A percentile compares a stretch with the other conserved stretches of the same genome.
Conservation (phyloP, 2,888 invertebrate species). For the Emmelina monodactyla region DNA sequence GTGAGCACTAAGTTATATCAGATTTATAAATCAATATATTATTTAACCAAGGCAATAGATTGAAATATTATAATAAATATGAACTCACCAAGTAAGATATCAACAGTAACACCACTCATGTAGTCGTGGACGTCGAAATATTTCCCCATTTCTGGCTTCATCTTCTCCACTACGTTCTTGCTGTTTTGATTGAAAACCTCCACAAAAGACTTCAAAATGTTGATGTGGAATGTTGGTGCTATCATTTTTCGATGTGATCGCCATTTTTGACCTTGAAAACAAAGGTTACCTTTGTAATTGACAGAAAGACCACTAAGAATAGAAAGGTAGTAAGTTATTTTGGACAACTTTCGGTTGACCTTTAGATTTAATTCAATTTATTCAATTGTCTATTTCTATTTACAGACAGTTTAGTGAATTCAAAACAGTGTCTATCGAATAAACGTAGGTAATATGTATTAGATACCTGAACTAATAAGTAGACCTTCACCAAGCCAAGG, state of each 20-base stretch:
- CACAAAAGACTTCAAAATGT: constrained; percentile 82
- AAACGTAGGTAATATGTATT: not conserved
- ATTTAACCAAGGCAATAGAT: no score
- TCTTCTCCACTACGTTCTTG: constrained; percentile 70
- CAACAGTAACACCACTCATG: constrained; percentile 81
- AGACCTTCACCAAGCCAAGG: constrained; percentile 84
- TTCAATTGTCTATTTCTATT: no score
- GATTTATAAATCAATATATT: no score
- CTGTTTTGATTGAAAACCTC: constrained; percentile 80
- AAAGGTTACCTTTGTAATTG: no score
- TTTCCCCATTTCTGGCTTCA: constrained; percentile 72
- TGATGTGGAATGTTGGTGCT: constrained; percentile 85
- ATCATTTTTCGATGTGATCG: constrained; percentile 82
- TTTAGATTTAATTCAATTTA: no score
- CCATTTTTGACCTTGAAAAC: constrained; percentile 75
- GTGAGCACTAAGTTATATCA: no score
- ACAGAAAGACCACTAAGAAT: no score
- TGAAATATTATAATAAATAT: not conserved
- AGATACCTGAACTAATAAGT: constrained; percentile 73
- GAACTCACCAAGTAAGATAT: constrained; percentile 71
- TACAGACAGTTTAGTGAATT: no score
- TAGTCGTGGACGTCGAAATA: constrained; percentile 80
- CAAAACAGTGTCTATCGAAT: not conserved
- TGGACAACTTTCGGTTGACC: no score
- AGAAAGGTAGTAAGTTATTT: no score